Conservation (phyloP, 2,888 invertebrate species). For the Molanna angustata region DNA sequence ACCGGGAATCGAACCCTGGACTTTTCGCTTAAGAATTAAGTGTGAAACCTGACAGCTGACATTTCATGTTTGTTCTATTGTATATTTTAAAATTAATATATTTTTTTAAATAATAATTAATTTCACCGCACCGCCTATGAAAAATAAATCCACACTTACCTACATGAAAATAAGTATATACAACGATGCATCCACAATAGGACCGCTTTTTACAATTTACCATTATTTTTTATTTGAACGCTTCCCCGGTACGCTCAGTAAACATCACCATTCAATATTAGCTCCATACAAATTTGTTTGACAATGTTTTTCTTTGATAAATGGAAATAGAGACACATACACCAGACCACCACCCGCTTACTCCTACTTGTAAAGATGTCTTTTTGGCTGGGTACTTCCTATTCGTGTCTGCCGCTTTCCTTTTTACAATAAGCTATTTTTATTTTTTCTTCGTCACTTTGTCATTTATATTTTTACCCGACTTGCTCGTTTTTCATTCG, state of each 20-base stretch:
- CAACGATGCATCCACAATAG: neutral
- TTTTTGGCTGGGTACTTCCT: constrained; percentile 29
- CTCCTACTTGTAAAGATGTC: no score
- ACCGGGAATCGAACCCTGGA: no score
- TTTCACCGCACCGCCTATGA: no score
- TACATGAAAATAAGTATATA: neutral
- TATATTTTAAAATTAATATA: no score
- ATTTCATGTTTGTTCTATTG: no score
- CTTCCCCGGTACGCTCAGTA: constrained; percentile 23
- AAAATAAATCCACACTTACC: no score
- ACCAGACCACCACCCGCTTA: no score
- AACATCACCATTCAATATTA: constrained; percentile 39
- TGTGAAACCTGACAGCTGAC: no score
- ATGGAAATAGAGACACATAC: constrained; percentile 36
- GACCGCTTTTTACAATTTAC: constrained; percentile 15
- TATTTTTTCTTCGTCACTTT: constrained; percentile 19
- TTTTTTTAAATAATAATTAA: no score
- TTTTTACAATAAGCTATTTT: constrained; percentile 18
- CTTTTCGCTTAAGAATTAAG: no score
- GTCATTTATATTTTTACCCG: constrained; percentile 1
- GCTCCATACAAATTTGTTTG: constrained; percentile 43
- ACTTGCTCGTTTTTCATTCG: constrained; percentile 15
- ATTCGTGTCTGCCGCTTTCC: constrained; percentile 12
- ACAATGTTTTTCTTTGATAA: constrained; percentile 40
- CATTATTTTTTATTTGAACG: constrained; percentile 29